Evolutionary conservation across 1,140 invertebrate species (phyloP).

Genomic region (Tetramorium parvispinum): DNA sequence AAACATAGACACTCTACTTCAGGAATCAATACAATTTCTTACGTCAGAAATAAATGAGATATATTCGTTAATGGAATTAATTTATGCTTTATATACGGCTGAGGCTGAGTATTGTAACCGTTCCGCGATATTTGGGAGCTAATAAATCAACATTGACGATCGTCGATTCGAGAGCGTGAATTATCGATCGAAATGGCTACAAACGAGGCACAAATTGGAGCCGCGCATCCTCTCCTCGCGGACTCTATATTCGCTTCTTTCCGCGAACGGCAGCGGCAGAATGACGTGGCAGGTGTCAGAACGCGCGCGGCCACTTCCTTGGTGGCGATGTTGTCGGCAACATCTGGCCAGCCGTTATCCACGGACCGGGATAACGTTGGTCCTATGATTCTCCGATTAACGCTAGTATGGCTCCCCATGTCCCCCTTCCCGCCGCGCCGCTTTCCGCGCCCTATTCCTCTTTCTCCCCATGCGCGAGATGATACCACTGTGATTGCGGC

Average conservation of each 20-base stretch:
- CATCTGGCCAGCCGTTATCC: slow-evolving; percentile 82
- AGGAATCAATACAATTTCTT: background rate
- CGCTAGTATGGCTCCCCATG: slow-evolving; percentile 1
- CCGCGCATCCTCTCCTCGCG: slow-evolving; percentile 44
- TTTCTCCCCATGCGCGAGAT: slow-evolving; percentile 29
- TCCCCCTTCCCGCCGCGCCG: background rate
- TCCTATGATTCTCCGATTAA: slow-evolving; percentile 81
- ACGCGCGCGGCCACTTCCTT: slow-evolving; percentile 77
- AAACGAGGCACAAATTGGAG: slow-evolving; percentile 79
- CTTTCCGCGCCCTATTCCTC: slow-evolving; percentile 11
- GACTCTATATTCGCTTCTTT: slow-evolving; percentile 37
- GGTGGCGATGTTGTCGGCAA: slow-evolving; percentile 74
- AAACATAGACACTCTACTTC: background rate
- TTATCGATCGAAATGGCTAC: slow-evolving; percentile 40
- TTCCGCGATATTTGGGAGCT: background rate
- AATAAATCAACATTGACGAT: background rate
- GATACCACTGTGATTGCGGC: slow-evolving; percentile 50
- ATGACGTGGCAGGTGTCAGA: slow-evolving; percentile 83
- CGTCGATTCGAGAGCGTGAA: background rate
- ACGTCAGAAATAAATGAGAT: background rate
- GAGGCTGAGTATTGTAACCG: background rate
- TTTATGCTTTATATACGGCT: background rate
- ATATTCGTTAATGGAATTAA: background rate
- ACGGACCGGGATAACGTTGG: slow-evolving; percentile 70
- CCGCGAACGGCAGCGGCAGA: slow-evolving; percentile 46